These are phyloP conservation scores for Drosophila neocordata DNA, from an alignment of 1,140 invertebrate species.

Conservation along the genomic window DNA sequence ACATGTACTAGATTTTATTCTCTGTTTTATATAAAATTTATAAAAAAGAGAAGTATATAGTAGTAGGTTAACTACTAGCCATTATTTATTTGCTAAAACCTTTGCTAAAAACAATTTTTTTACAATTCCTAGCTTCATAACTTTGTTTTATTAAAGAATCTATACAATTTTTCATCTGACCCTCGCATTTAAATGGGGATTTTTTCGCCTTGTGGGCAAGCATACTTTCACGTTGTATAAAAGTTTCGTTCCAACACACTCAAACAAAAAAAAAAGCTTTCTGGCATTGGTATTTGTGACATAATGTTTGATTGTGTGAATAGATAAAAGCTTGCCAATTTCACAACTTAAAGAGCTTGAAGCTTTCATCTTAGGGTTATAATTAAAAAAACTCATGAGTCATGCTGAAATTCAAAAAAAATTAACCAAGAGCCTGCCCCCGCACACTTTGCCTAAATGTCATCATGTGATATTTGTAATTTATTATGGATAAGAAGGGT, in stretches of 20 bases:
- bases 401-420: constrained; percentile 63
- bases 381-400: constrained; percentile 68
- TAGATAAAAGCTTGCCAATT: constrained; percentile 62
- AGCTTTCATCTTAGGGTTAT: constrained; percentile 1
- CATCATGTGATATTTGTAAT: constrained; percentile 70
- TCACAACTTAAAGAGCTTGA: constrained; percentile 17
- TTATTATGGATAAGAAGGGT: constrained; percentile 7
- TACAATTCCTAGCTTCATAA: too few species aligned
- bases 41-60: too few species aligned
- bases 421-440: constrained; percentile 35
- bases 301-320: constrained; percentile 11
- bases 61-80: too few species aligned
- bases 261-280: constrained; percentile 15
- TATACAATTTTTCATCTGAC: not conserved
- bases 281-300: constrained; percentile 26
- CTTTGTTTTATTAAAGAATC: too few species aligned
- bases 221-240: constrained; percentile 4
- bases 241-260: constrained; percentile 30
- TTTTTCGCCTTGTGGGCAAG: not conserved
- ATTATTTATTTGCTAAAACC: too few species aligned
- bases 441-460: constrained; percentile 18
- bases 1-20: too few species aligned
- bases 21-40: too few species aligned
- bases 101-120: too few species aligned
- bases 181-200: constrained; percentile 12